phyloP scores from a whole-genome alignment of 2,888 invertebrate species.

The Ophion obscuratus region DNA sequence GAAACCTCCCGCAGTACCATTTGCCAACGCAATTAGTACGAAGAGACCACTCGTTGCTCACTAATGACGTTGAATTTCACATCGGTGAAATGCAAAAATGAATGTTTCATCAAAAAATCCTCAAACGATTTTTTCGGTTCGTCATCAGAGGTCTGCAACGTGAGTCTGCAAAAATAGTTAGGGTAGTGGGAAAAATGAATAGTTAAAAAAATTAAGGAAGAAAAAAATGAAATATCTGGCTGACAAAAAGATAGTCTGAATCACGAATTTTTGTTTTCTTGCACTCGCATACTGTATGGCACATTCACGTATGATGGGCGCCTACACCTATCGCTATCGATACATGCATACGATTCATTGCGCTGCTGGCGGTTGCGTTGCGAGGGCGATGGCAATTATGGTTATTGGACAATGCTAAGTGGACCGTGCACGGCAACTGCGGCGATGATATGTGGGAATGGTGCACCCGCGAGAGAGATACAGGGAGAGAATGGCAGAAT shows the following conservation, averaged over 20 bases:
- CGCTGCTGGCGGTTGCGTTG: constrained; percentile 59
- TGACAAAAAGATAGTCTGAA: not conserved
- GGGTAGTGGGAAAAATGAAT: no score
- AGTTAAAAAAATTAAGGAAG: no score
- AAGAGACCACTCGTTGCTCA: not conserved
- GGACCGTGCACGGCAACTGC: constrained; percentile 63
- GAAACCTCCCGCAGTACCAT: not conserved
- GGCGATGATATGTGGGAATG: constrained; percentile 68
- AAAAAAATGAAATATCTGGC: not conserved
- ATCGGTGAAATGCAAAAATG: not conserved
- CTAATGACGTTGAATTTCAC: not conserved
- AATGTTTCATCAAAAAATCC: not conserved
- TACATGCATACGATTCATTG: constrained; percentile 32
- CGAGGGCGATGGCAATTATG: constrained; percentile 69
- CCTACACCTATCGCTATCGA: not conserved
- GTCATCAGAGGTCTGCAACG: no score
- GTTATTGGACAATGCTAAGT: constrained; percentile 73
- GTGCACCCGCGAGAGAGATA: constrained; percentile 38
- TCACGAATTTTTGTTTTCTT: not conserved
- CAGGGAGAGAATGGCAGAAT: constrained; percentile 21
- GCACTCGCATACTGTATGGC: not conserved
- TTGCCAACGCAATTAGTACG: not conserved
- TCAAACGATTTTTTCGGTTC: no score
- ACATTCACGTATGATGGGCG: constrained; percentile 8
- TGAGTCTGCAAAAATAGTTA: no score